Conservation (phyloP, 2,888 invertebrate genomes). For the Sminthurinus aureus region DNA sequence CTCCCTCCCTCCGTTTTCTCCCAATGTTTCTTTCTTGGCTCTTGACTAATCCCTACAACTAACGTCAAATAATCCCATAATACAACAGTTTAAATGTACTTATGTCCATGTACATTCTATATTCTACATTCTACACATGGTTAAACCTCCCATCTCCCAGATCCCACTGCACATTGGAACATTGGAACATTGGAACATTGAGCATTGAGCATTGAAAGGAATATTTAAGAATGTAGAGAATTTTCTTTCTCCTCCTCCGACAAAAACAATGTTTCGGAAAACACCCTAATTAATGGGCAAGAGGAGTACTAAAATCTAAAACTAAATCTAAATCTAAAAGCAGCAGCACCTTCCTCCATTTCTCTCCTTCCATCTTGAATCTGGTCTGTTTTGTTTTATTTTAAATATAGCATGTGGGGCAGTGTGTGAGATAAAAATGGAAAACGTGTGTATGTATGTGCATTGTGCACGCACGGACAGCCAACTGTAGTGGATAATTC, state of each 20-base stretch:
- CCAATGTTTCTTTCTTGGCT: too few species aligned
- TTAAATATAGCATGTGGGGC: background rate
- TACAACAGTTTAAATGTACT: background rate
- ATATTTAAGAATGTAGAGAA: slow-evolving; percentile 13
- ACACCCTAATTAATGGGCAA: slow-evolving; percentile 32
- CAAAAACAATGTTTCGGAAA: slow-evolving; percentile 34
- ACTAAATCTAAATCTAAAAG: too few species aligned
- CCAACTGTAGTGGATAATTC: too few species aligned
- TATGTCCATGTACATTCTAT: background rate
- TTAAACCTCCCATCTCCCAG: too few species aligned
- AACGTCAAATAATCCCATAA: too few species aligned
- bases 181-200: too few species aligned
- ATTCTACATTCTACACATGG: too few species aligned
- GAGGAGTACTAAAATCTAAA: too few species aligned
- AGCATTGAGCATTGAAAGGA: background rate
- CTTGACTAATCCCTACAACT: too few species aligned
- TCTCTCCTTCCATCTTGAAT: background rate
- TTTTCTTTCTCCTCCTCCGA: slow-evolving; percentile 14
- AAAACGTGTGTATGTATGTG: too few species aligned
- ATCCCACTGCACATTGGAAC: too few species aligned
- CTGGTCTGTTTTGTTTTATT: background rate
- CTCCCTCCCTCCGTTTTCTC: background rate
- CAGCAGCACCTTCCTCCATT: slow-evolving; percentile 8
- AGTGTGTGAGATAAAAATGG: background rate
- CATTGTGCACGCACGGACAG: too few species aligned